These are phyloP conservation scores for Lapara coniferarum DNA, from an alignment of 2,888 invertebrate genomes.

Conservation along the genomic window DNA sequence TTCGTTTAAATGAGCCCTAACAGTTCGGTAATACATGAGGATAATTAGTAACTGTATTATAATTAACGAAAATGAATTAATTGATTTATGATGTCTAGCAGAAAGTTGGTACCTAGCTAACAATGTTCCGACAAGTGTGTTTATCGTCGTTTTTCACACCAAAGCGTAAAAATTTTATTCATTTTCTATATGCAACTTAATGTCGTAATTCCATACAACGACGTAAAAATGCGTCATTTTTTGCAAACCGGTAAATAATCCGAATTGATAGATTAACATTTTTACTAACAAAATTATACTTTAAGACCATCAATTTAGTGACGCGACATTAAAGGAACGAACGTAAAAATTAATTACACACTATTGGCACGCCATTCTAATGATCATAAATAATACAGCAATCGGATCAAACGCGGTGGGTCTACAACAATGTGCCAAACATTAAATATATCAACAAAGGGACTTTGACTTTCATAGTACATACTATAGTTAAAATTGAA, in stretches of 20 bases:
- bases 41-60: no score
- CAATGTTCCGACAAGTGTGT: no score
- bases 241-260: neutral
- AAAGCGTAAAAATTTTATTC: neutral
- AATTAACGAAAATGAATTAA: no score
- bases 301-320: slow-evolving; percentile 63
- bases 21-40: no score
- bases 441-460: slow-evolving; percentile 84
- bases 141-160: neutral
- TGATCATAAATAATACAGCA: slow-evolving; percentile 80
- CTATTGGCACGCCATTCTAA: slow-evolving; percentile 78
- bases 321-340: slow-evolving; percentile 71
- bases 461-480: slow-evolving; percentile 82
- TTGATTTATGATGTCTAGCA: no score
- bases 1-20: no score
- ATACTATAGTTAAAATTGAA: slow-evolving; percentile 56
- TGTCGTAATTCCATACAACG: neutral
- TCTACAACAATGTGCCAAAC: slow-evolving; percentile 82
- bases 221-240: neutral
- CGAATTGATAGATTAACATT: slow-evolving; percentile 19
- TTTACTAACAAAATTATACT: slow-evolving; percentile 42
- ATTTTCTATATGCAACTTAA: neutral
- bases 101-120: no score
- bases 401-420: slow-evolving; percentile 81
- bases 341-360: slow-evolving; percentile 81